Percentiles rank a stretch among this genome's conserved stretches.
These are phyloP conservation scores for Brachycybe producta DNA, from an alignment of 2,888 invertebrate genomes.

Conservation along the genomic window DNA sequence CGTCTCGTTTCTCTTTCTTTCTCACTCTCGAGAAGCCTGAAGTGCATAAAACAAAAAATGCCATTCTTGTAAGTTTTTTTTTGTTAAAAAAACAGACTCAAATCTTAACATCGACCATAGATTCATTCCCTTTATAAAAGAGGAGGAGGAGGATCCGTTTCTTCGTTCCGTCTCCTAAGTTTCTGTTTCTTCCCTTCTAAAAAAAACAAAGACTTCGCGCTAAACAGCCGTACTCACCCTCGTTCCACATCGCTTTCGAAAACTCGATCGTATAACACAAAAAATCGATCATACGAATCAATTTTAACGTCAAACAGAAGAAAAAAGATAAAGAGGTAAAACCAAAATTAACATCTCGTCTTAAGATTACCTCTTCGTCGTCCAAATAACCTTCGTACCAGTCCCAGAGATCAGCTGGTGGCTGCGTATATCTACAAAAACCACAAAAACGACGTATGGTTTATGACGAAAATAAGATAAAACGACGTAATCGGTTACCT, in stretches of 20 bases:
- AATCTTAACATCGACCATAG: not conserved
- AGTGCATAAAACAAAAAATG: slow-evolving; percentile 20
- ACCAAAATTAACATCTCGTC: slow-evolving; percentile 4
- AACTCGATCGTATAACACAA: too few relatives aligned
- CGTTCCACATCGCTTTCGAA: too few relatives aligned
- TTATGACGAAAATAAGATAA: not conserved
- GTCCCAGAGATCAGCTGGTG: slow-evolving; percentile 85
- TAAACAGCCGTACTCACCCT: too few relatives aligned
- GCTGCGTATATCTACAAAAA: slow-evolving; percentile 75
- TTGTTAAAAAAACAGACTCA: not conserved
- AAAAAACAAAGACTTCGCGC: too few relatives aligned
- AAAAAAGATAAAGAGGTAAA: not conserved
- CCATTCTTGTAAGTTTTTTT: not conserved
- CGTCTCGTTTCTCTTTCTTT: too few relatives aligned
- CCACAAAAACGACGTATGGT: not conserved
- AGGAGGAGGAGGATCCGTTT: too few relatives aligned
- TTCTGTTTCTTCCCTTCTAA: too few relatives aligned
- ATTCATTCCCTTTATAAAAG: too few relatives aligned
- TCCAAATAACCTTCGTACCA: slow-evolving; percentile 96
- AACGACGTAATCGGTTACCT: slow-evolving; percentile 41
- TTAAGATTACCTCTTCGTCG: slow-evolving; percentile 70
- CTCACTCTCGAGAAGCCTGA: slow-evolving; percentile 16
- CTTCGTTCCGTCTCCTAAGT: too few relatives aligned
- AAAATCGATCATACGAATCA: not conserved
- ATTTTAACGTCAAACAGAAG: not conserved